Conservation (phyloP, 2,888 invertebrate genomes). For the Tetragonula carbonaria region DNA sequence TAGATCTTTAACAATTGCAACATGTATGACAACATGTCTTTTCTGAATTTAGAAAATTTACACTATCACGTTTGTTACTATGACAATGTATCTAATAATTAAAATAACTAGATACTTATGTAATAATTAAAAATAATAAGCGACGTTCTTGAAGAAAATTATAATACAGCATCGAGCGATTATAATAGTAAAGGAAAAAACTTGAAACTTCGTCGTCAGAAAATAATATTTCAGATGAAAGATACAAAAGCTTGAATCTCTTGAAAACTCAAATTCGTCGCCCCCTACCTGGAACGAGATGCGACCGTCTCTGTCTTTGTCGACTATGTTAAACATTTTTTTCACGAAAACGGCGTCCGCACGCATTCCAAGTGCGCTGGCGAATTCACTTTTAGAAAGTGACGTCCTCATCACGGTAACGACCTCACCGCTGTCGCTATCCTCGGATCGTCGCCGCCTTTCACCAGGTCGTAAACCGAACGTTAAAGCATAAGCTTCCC, state of each 20-base stretch:
- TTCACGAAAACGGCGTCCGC: slow-evolving; percentile 97
- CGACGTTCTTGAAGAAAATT: no score
- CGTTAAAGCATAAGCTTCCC: slow-evolving; percentile 97
- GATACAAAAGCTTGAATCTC: not conserved
- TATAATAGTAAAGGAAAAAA: no score
- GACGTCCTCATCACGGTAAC: slow-evolving; percentile 97
- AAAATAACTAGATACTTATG: no score
- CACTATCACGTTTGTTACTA: no score
- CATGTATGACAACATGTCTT: no score
- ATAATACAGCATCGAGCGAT: no score
- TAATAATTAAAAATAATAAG: no score
- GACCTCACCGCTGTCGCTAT: slow-evolving; percentile 91
- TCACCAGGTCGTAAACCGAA: slow-evolving; percentile 96
- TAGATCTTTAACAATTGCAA: no score
- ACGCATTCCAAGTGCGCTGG: slow-evolving; percentile 97
- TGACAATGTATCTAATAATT: no score
- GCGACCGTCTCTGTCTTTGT: slow-evolving; percentile 96
- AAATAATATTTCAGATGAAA: not conserved
- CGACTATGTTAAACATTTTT: slow-evolving; percentile 99
- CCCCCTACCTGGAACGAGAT: slow-evolving; percentile 93
- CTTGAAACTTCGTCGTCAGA: no score
- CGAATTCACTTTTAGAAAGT: slow-evolving; percentile 95
- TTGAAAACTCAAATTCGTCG: not conserved
- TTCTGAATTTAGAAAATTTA: no score
- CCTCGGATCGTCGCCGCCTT: slow-evolving; percentile 88